Evolutionary conservation across 2,888 invertebrate species (phyloP), one percentile per base, ranked within the genome.

Genomic region (Andrena chrysosceles): DNA sequence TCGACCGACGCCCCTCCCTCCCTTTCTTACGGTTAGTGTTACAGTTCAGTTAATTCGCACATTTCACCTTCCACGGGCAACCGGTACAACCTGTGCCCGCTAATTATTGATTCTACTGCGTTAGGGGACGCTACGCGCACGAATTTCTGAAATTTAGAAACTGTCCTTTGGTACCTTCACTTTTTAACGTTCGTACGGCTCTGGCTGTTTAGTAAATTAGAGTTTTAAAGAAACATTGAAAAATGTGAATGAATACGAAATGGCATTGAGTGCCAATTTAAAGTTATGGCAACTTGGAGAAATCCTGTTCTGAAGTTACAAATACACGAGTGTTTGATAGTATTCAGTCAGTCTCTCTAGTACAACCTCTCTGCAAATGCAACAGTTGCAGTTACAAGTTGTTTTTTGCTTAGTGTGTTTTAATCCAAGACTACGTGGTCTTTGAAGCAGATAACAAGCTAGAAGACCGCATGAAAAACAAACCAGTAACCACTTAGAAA

Each of bases 31-130:
- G 71, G 67, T 75, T 68, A 80, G 33, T 66, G 70, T 67, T 66
- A 79, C 73, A 67, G 48, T 77, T 81, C 60, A 62, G 69, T 74
- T 56, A 74, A 80, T 73, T 80, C 67, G 59, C 54, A 35, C 67
- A 63, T 62, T 80, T 71, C 70, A 29, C 67, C 71, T 54, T 49
- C 48, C 29, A 26, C 29, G 35, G 20, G 7, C 66, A 33, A 74
- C 60, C 64, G 60, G 64, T 71, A 48, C 42, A 64, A 64, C 66
- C 35, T 42, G 10, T 8, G 26, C 26, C 26, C 3, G 13, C 26
- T 63, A 72, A 81, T 78, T 56, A 71, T 63, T n/a, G 29, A 62
- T 54, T 33, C 56, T 16, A 23, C 31, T 31, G 8, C 7, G 8
- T 77, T 52, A 48, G n/a, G 54, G 13, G 56, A 74, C 23, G 33